Conservation (phyloP, 2,888 invertebrate genomes). For the Phania funesta region DNA sequence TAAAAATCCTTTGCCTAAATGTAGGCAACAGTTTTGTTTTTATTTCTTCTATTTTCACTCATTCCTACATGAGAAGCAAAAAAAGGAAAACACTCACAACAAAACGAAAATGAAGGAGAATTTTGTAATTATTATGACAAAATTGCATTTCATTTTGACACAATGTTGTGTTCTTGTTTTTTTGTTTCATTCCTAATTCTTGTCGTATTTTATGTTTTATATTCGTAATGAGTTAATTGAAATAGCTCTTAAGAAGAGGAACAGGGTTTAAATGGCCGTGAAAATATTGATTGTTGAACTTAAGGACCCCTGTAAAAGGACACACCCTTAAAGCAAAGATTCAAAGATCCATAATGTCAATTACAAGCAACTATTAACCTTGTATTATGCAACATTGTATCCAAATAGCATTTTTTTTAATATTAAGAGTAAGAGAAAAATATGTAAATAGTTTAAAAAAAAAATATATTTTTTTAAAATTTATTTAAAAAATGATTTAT, state of each 20-base stretch:
- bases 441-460: too few relatives aligned
- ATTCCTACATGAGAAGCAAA: neutral
- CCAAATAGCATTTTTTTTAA: too few relatives aligned
- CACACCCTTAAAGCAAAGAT: neutral
- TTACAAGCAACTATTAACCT: neutral
- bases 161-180: neutral
- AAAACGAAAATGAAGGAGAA: slow-evolving; percentile 3
- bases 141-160: slow-evolving; percentile 54
- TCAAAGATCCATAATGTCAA: neutral
- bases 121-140: slow-evolving; percentile 44
- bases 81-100: neutral
- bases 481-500: too few relatives aligned
- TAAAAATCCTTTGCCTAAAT: slow-evolving; percentile 53
- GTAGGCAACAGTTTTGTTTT: neutral
- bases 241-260: slow-evolving; percentile 19
- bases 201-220: neutral
- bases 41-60: neutral
- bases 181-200: neutral
- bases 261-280: slow-evolving; percentile 25
- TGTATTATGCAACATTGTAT: too few relatives aligned
- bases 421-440: too few relatives aligned
- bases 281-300: neutral
- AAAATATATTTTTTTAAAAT: too few relatives aligned
- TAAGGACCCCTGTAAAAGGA: neutral
- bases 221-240: slow-evolving; percentile 35